Evolutionary conservation across 1,140 invertebrate species (phyloP), one percentile per base, ranked within the genome.

Genomic region (Acromyrmex heyeri): DNA sequence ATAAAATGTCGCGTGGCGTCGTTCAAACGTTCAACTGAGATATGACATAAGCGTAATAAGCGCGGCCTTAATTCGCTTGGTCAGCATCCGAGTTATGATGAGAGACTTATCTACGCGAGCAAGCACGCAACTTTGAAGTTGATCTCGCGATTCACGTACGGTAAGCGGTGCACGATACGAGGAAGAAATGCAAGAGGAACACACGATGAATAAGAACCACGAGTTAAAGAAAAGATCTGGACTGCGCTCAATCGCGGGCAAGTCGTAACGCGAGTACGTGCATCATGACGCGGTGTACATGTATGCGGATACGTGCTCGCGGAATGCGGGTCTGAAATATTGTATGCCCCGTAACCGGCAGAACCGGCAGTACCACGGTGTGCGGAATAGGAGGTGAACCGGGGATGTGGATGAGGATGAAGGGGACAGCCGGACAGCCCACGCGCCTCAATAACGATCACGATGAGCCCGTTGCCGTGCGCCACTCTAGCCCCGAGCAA

Each of bases 371-470:
- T 34, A 30, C n/a, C 50, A 38, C 50, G 38, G 27, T 18, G 30
- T 48, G 73, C 30, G 21, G 30, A 79, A 86, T 55, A 61, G 67
- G 55, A 67, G 65, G 76, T 50, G 70, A 34, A 57, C 14, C 14
- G 44, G 27, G 65, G 55, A 77, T 53, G 48, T 50, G 38, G 57
- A 76, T 48, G 34, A 73, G 75, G 83, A 81, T 65, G 89, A 90
- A 62, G 88, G 78, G 67, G 89, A 91, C 89, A 87, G 86, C 89
- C 89, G 67, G 89, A 91, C 89, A 87, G 86, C 89, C 89, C 89
- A 91, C 89, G 89, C 89, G 89, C 89, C 65, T 90, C 88, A 91
- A 91, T 91, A 91, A 91, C 89, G 89, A 90, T 90, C 89, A 90
- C 88, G 88, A 90, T 86, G 86, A 59, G 88, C 70, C 82, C 88